Percentiles rank a stretch among this genome's conserved stretches.
Conservation (phyloP, 2,797 vertebrate genomes). For the Petrocephalus sullivani region DNA sequence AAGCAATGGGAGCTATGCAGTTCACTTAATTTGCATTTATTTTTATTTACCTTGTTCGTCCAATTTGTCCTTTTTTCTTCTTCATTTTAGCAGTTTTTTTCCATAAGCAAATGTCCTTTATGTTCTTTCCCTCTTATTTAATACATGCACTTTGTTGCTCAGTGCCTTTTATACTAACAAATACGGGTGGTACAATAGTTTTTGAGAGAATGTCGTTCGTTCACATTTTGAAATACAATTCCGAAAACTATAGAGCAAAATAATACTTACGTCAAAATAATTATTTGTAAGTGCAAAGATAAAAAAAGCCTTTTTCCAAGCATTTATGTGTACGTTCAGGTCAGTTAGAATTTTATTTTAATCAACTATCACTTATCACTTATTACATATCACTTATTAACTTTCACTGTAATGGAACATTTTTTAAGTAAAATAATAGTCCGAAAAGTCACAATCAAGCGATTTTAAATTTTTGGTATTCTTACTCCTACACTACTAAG, state of each 20-base stretch:
- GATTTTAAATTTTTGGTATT: background rate
- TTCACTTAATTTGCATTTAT: background rate
- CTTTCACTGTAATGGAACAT: background rate
- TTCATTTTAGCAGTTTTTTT: background rate
- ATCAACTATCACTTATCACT: background rate
- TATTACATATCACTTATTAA: too few relatives aligned
- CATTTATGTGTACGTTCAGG: background rate
- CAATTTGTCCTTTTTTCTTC: background rate
- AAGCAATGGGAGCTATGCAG: background rate
- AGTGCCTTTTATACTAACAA: background rate
- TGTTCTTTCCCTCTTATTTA: background rate
- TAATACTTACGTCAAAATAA: background rate
- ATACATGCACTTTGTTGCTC: background rate
- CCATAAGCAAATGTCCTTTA: background rate
- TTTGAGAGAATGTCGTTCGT: background rate
- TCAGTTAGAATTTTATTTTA: background rate
- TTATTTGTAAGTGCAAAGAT: constrained; percentile 58
- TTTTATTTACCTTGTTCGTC: background rate
- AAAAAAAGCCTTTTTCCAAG: constrained; percentile 58
- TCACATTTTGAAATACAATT: background rate
- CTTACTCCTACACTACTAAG: background rate
- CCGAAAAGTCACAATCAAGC: background rate
- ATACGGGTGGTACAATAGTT: background rate
- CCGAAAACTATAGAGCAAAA: background rate
- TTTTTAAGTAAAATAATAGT: background rate